Base-by-base conservation (phyloP, 2,113 vertebrate species). In the Felis chaus region DNA sequence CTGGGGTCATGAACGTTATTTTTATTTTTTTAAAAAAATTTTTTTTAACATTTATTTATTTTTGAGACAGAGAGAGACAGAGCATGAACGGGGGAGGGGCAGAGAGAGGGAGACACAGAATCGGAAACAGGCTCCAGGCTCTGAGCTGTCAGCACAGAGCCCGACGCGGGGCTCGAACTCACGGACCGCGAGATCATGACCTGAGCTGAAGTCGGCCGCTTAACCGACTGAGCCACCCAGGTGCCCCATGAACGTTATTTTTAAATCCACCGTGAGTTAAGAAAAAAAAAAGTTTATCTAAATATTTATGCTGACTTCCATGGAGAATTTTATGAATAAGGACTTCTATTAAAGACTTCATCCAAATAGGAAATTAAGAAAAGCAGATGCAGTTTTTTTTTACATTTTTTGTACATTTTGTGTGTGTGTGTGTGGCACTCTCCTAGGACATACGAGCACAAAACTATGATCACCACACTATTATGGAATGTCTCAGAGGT, bases 1-100 rank as follows among this genome's bases (percentile, higher is more conserved):
- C 97, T 94, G 29, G 31, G 92, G 95, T 74, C 89, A 98, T 88
- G 69, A 96, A 94, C 36, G 41, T 85, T n/a, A n/a, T n/a, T n/a
- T n/a, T n/a, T n/a, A n/a, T n/a, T n/a, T n/a, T n/a, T n/a, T n/a
- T n/a, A n/a, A n/a, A n/a, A n/a, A n/a, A n/a, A n/a, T n/a, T n/a
- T n/a, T n/a, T n/a, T n/a, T n/a, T n/a, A n/a, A n/a, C n/a, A n/a
- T n/a, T n/a, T n/a, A n/a, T n/a, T n/a, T n/a, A n/a, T n/a, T n/a
- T n/a, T n/a, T n/a, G n/a, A n/a, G n/a, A n/a, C n/a, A n/a, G n/a
- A n/a, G n/a, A n/a, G n/a, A n/a, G n/a, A n/a, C n/a, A n/a, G n/a
- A n/a, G n/a, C n/a, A n/a, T n/a, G n/a, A n/a, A n/a, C n/a, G n/a
- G n/a, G n/a, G n/a, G n/a, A n/a, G n/a, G n/a, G n/a, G n/a, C n/a